Base-by-base conservation (phyloP, 2,888 invertebrate species). In the Ecdyonurus torrentis region DNA sequence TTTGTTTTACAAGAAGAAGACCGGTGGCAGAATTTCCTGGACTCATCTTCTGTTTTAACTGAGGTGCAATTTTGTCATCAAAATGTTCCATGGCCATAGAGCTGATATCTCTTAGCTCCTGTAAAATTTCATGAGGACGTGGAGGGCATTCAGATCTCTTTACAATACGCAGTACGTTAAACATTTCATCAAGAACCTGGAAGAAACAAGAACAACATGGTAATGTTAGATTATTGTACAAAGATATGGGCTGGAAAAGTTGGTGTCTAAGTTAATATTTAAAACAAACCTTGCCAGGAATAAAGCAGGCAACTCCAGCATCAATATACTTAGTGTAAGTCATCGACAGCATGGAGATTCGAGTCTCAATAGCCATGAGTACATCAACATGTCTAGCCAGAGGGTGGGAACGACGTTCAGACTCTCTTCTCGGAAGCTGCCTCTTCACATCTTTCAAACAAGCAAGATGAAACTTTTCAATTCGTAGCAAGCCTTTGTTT, bases 11-110 rank as follows among this genome's bases (percentile, higher is more conserved):
- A 1, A 18, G 24, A 10, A 24, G 15, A n/a, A 24, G 24, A n/a
- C 19, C 25, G 25, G 59, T 15, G 20, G 1, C 10, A 2, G 19
- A 25, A 24, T 25, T 20, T n/a, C 25, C 23, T 3, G 58, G 65
- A 52, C 23, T 52, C 23, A 63, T 61, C 23, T 65, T 68, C n/a
- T 66, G 64, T 66, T 76, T 77, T n/a, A 80, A 69, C 25, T 72
- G 72, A 10, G 86, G 85, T 61, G 83, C 76, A 66, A 95, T 89
- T 71, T 90, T 87, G 70, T 95, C 94, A 71, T 95, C 94, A 72
- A 95, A 95, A 74, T 95, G 91, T 71, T 95, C 95, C 78, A 95
- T 94, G 0, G 95, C 94, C 91, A 91, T 92, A 65, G 91, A 91
- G 50, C 93, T 93, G 66, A 95, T 89, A 69, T 95, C 95, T 0